Base-by-base conservation (phyloP, 1,140 invertebrate genomes). In the Philopotamus ludificatus region DNA sequence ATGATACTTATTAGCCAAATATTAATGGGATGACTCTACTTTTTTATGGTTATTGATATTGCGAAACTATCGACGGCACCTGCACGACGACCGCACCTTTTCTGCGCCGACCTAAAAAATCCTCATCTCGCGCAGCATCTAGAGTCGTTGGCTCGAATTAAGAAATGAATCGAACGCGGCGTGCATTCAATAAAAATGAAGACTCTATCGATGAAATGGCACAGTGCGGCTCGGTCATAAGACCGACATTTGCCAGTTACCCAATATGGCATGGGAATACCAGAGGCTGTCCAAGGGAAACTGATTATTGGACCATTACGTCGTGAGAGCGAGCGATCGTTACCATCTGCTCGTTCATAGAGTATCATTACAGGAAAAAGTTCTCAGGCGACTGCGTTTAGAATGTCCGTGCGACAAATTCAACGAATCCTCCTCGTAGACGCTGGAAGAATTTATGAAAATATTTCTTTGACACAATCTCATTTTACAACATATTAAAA, bases 231-330 rank as follows among this genome's bases (percentile, higher is more conserved):
- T 61, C 60, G 66, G 54, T 64, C 61, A 61, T 64, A 68, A 64
- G 65, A 61, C 66, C 53, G 66, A 65, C 57, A 57, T 68, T 68
- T 60, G 55, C 61, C 41, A 50, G 66, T 63, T 63, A 21, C 66
- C 66, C 34, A 63, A 68, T 68, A 65, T 57, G 66, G 66, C 39
- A 51, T 42, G 49, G 25, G 60, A 50, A 51, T 20, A 45, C 49
- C 26, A 23, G 23, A 16, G 10, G 50, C 9, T 16, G 50, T 22
- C 16, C 42, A 45, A 42, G 62, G 62, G 54, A 21, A 57, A 57
- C 54, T 57, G 54, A 57, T 57, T 57, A 57, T 57, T 18, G 18
- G 62, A 51, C 34, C 62, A 28, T 42, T 50, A 22, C 44, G 58
- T 50, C 66, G 66, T 67, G 66, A 60, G 66, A 67, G 15, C 21